Percentiles rank a stretch among this genome's conserved stretches.
Evolutionary conservation across 2,888 invertebrate genomes (phyloP).

Genomic region (Trachelus stipa): DNA sequence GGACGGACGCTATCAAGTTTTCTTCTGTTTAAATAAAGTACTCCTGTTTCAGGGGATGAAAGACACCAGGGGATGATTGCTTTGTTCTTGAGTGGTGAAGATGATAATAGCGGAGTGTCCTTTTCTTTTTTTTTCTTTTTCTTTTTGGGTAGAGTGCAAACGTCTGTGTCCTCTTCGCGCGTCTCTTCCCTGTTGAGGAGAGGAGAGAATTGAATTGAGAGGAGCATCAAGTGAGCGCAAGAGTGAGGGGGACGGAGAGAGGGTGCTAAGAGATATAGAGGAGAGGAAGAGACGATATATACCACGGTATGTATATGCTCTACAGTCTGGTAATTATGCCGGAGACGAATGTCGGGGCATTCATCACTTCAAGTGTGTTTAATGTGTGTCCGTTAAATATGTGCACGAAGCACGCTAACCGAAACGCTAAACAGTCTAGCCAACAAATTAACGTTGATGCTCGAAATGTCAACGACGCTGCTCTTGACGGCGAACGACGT

Average conservation of each 20-base stretch:
- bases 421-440: conserved; percentile 42
- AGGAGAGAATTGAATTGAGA: not conserved
- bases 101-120: not conserved
- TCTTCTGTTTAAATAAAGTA: not conserved
- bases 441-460: conserved; percentile 55
- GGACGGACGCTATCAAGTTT: not conserved
- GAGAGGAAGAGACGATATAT: conserved; percentile 27
- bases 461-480: conserved; percentile 41
- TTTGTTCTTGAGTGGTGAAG: not conserved
- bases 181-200: not conserved
- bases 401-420: conserved; percentile 44
- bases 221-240: not conserved
- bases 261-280: conserved; percentile 20
- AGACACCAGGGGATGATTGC: not conserved
- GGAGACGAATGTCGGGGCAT: conserved; percentile 47
- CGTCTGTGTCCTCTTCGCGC: not conserved
- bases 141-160: not conserved
- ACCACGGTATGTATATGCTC: not conserved
- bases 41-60: not conserved
- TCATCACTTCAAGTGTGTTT: conserved; percentile 50
- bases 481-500: not conserved
- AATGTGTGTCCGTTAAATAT: conserved; percentile 50
- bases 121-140: not conserved
- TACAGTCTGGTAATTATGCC: conserved; percentile 44
- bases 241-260: not conserved